Percentiles rank a stretch among this genome's conserved stretches.
phyloP scores from a whole-genome alignment of 2,113 vertebrate genomes.

The Sebastes schlegelii region DNA sequence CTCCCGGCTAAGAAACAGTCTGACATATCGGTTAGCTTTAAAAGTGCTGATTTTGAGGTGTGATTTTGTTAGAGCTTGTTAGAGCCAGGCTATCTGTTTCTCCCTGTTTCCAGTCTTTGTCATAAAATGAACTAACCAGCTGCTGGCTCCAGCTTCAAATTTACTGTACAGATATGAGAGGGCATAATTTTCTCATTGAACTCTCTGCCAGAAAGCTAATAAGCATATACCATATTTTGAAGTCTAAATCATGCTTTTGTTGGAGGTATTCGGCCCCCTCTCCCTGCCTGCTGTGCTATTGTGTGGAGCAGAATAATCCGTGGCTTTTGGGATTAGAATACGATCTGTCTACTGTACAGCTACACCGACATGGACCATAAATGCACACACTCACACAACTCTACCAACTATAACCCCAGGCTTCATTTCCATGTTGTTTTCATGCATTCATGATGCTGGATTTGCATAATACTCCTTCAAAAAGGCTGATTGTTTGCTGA shows the following conservation, averaged over 20 bases:
- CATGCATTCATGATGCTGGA: not conserved
- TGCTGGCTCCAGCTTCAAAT: not conserved
- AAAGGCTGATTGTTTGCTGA: conserved; percentile 56
- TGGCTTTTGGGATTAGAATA: conserved; percentile 5
- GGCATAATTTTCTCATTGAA: not conserved
- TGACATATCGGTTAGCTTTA: not conserved
- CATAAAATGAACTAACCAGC: not conserved
- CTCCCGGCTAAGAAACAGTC: not conserved
- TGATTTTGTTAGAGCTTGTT: not conserved
- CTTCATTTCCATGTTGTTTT: conserved; percentile 32
- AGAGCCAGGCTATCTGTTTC: not conserved
- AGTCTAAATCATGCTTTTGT: conserved; percentile 15
- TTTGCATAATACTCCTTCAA: conserved; percentile 63
- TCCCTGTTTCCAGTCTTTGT: not conserved
- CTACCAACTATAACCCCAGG: not conserved
- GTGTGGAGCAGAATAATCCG: conserved; percentile 11
- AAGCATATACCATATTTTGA: not conserved
- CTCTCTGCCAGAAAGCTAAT: not conserved
- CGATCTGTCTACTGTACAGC: conserved; percentile 1
- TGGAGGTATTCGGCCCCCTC: not conserved
- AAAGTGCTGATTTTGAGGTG: not conserved
- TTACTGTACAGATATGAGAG: not conserved
- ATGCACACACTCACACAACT: conserved; percentile 6
- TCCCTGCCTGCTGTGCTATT: not conserved
- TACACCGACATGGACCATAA: not conserved